Evolutionary conservation across 2,888 invertebrate genomes (phyloP), one percentile per base, ranked within the genome.

Genomic region (Harpalus rufipes): DNA sequence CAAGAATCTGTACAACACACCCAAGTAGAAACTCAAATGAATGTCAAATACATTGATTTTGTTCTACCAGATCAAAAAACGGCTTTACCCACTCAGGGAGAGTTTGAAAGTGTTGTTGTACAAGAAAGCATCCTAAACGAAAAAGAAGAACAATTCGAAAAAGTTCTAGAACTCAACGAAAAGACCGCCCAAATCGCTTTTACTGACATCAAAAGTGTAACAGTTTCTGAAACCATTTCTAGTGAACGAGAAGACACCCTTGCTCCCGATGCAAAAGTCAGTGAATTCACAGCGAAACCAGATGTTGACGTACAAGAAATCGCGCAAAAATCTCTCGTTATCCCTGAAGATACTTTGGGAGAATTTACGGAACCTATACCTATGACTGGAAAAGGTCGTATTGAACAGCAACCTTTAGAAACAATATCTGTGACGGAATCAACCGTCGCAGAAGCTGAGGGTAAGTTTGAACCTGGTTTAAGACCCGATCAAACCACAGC

Each of bases 41-140:
- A 83, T 1, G 81, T 88, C 18, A 65, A 83, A 10, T 88, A 87
- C 82, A 87, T 86, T 7, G 86, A 87, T 44, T 87, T 88, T 58
- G 88, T 85, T 68, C 87, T 87, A 39, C 90, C 91, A 0, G 90
- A 90, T 6, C 86, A 87, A 3, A 91, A 89, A 85, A 88, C 83
- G 1, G 92, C 92, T 2, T 88, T 90, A 82, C 84, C 91, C 5
- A 86, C 86, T 16, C 90, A 89, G 14, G 88, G 90, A 86, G 90
- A 92, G 86, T 89, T 91, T 63, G 92, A 92, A 88, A 89, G 93
- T 86, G 85, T 94, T 14, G 90, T 90, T 65, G 91, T 92, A 6
- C 91, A 91, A 1, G 92, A 93, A 89, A 89, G 92, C 39, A 87
- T 92, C 63, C 88, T 91, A 7, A 91, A 91, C 80, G 93, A 93